Conservation (phyloP, 2,113 vertebrate species). For the Cricetomys ansorgei region DNA sequence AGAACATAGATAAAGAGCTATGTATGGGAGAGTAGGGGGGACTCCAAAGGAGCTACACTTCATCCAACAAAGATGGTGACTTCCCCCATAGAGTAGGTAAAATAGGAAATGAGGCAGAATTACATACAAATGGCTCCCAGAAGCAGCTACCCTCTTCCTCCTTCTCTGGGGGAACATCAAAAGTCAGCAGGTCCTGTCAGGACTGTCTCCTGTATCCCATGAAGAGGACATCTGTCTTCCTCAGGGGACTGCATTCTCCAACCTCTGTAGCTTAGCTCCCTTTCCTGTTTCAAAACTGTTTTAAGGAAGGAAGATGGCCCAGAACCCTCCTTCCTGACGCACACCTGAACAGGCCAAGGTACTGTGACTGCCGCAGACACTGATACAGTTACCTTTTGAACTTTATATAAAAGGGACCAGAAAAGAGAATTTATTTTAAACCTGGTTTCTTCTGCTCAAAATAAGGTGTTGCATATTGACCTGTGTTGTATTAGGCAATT, state of each 20-base stretch:
- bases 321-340: not conserved
- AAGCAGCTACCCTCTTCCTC: not conserved
- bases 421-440: not conserved
- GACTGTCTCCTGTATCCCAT: not conserved
- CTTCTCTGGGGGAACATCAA: not conserved
- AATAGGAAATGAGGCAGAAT: not conserved
- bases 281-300: not conserved
- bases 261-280: not conserved
- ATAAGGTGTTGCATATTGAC: slow-evolving; percentile 25
- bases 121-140: not conserved
- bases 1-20: not conserved
- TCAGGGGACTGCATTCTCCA: not conserved
- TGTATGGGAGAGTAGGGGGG: no score
- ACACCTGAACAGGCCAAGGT: not conserved
- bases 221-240: not conserved
- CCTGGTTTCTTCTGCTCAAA: not conserved
- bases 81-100: not conserved
- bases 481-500: not conserved
- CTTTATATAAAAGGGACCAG: not conserved
- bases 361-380: not conserved
- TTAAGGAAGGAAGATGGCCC: not conserved
- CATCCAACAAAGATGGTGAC: not conserved
- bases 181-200: not conserved
- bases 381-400: not conserved
- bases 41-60: not conserved